Conservation (phyloP, 2,113 vertebrate species). For the Misgurnus anguillicaudatus region DNA sequence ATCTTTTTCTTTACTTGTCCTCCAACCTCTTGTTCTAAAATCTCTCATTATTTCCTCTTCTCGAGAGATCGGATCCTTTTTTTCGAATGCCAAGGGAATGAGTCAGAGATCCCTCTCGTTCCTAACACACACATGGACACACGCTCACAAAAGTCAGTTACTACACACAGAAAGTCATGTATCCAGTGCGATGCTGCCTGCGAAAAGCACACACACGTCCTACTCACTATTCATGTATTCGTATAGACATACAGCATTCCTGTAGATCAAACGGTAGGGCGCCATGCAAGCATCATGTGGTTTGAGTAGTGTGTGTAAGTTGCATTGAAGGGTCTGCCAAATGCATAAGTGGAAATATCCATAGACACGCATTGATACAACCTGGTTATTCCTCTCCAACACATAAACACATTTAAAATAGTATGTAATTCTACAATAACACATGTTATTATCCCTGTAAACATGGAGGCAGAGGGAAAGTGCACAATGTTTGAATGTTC, state of each 20-base stretch:
- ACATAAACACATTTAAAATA: conserved; percentile 30
- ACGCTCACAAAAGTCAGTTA: conserved; percentile 31
- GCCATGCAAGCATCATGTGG: too few species aligned
- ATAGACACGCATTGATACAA: conserved; percentile 29
- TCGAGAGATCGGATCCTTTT: conserved; percentile 34
- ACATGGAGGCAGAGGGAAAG: conserved; percentile 1
- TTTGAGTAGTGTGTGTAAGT: too few species aligned
- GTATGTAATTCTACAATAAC: conserved; percentile 34
- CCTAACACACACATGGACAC: conserved; percentile 32
- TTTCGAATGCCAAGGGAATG: conserved; percentile 41
- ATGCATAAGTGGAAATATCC: neutral
- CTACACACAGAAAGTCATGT: conserved; percentile 41
- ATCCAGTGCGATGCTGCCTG: conserved; percentile 19
- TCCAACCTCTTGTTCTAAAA: conserved; percentile 39
- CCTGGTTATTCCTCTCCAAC: conserved; percentile 33
- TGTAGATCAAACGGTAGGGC: too few species aligned
- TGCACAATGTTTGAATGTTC: conserved; percentile 6
- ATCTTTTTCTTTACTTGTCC: conserved; percentile 17
- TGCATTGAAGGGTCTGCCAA: too few species aligned
- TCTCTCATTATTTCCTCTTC: conserved; percentile 42
- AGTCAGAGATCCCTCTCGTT: conserved; percentile 37
- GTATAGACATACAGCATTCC: neutral
- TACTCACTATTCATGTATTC: conserved; percentile 37
- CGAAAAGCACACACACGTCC: conserved; percentile 30
- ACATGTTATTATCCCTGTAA: conserved; percentile 46